A percentile compares a stretch with the other conserved stretches of the same genome.
These are phyloP conservation scores for Chaitophorus viminalis DNA, from an alignment of 2,888 invertebrate genomes.

Conservation along the genomic window DNA sequence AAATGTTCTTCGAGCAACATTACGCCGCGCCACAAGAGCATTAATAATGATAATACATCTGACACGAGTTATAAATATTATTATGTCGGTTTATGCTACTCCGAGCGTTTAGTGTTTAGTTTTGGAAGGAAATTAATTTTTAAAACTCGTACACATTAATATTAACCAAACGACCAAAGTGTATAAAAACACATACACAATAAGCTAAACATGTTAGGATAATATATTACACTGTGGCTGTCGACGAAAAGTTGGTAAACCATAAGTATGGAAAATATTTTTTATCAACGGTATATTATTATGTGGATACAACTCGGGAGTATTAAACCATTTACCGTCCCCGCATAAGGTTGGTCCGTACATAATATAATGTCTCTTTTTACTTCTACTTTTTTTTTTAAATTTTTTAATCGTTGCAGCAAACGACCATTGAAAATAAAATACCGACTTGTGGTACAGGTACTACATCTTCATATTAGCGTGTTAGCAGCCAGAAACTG, in stretches of 20 bases:
- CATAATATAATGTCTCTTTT: no score
- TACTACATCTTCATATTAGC: no score
- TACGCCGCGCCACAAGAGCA: not conserved
- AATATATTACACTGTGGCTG: slow-evolving; percentile 29
- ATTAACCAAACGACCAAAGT: slow-evolving; percentile 34
- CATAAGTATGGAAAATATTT: not conserved
- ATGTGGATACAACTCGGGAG: not conserved
- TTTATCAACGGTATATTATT: not conserved
- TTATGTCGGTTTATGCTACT: slow-evolving; percentile 9
- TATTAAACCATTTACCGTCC: no score
- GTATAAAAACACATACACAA: not conserved
- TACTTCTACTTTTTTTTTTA: no score
- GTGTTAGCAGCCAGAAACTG: no score
- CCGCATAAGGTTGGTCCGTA: no score
- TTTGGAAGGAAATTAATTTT: slow-evolving; percentile 30
- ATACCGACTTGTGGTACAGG: no score
- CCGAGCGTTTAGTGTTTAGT: not conserved
- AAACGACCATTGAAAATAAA: no score
- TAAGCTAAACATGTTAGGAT: not conserved
- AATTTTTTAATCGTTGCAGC: no score
- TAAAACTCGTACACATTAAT: slow-evolving; percentile 36
- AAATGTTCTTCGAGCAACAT: not conserved
- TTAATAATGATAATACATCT: not conserved
- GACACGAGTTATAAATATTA: slow-evolving; percentile 39
- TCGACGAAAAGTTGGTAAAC: slow-evolving; percentile 41